phyloP scores from a whole-genome alignment of 2,797 vertebrate genomes.

The Ctenopoma multispine region DNA sequence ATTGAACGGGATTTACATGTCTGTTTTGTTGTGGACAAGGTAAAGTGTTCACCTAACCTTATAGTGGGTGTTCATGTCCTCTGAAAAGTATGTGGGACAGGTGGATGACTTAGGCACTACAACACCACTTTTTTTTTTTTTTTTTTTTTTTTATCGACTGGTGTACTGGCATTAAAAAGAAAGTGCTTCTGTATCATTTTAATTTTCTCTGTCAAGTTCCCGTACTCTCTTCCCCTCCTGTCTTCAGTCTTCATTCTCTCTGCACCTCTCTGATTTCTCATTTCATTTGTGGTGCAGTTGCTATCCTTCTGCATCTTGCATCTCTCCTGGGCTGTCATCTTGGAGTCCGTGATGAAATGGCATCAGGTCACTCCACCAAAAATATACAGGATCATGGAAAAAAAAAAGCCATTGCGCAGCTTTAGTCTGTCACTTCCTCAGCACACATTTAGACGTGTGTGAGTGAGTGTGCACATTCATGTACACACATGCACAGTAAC shows the following conservation, averaged over 20 bases:
- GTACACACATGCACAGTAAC: conserved; percentile 4
- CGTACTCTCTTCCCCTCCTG: conserved; percentile 34
- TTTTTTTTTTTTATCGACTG: conserved; percentile 57
- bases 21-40: conserved; percentile 46
- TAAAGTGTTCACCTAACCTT: conserved; percentile 44
- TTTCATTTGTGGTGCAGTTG: conserved; percentile 68
- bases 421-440: conserved; percentile 71
- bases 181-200: conserved; percentile 60
- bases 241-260: conserved; percentile 63
- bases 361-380: conserved; percentile 82
- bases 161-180: conserved; percentile 66
- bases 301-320: conserved; percentile 68
- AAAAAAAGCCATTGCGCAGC: conserved; percentile 57
- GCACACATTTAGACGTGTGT: conserved; percentile 64
- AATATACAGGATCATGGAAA: conserved; percentile 44
- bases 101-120: conserved; percentile 40
- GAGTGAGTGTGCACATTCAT: conserved; percentile 35
- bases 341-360: conserved; percentile 84
- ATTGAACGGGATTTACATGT: conserved; percentile 38
- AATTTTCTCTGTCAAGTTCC: conserved; percentile 59
- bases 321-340: conserved; percentile 69
- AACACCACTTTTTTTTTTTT: conserved; percentile 45
- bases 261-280: conserved; percentile 70
- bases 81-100: conserved; percentile 52
- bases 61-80: conserved; percentile 37